phyloP scores from a whole-genome alignment of 2,888 invertebrate genomes.

The Agonum fuliginosum region DNA sequence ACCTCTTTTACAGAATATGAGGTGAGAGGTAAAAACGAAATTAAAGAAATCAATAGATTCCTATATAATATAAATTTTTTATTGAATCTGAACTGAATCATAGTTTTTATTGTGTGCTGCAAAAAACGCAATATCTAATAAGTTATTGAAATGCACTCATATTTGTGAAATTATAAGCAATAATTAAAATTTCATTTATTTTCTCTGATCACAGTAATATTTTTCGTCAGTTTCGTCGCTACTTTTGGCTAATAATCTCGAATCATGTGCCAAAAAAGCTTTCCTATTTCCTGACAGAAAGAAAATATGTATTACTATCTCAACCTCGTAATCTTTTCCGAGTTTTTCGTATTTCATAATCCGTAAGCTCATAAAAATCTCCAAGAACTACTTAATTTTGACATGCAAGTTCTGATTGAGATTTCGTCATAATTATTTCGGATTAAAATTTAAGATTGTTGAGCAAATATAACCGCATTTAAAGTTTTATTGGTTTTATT shows the following conservation, averaged over 20 bases:
- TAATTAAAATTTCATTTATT: background rate
- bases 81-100: no score
- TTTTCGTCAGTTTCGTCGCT: background rate
- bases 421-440: background rate
- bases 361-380: no score
- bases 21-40: no score
- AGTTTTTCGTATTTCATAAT: no score
- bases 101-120: no score
- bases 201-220: background rate
- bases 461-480: background rate
- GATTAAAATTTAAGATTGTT: background rate
- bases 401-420: background rate
- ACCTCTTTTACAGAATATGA: no score
- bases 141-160: no score
- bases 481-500: background rate
- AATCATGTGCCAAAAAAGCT: conserved; percentile 9
- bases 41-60: no score
- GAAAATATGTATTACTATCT: background rate
- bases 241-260: background rate
- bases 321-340: background rate
- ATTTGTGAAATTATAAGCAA: background rate
- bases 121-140: no score
- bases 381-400: no score
- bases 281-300: background rate
- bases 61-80: no score